Evolutionary conservation across 2,888 invertebrate genomes (phyloP), one percentile per base, ranked within the genome.

Genomic region (Drosophila phalerata): DNA sequence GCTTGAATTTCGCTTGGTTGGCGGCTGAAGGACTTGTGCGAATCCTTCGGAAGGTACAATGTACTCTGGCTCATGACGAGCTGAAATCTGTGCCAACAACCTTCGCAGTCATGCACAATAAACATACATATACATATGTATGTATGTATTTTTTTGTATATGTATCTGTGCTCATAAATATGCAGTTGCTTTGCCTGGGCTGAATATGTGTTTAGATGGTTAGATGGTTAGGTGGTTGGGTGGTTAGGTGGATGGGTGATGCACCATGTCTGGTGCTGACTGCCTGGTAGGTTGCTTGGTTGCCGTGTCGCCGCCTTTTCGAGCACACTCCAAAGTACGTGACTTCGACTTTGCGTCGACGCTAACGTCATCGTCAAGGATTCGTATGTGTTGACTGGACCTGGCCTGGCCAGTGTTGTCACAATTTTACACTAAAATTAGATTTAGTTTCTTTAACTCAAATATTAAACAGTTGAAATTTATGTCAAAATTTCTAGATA

Each of bases 311-410:
- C 75, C 74, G 65, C 66, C 77, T 55, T 52, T 75, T 81, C 48
- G 57, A 73, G 81, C 77, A 79, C 77, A 71, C 70, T 86, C 61
- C 61, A 85, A 52, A 70, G 82, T 81, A 81, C 82, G 79, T 84
- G 87, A 84, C 85, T 83, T 72, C 68, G 72, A 60, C 74, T 70
- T 48, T 58, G 47, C 63, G 58, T 60, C 48, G 64, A 9, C 64
- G 69, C 25, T 47, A n/a, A 13, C 67, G 56, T 68, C 73, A 30
- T 34, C 75, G 72, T 72, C 73, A 76, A 77, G 76, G 79, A 70
- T 70, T 68, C 69, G 55, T 47, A 55, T 70, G 70, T 69, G 79
- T 57, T 77, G 57, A 57, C 63, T 66, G 53, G 28, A 38, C 38
- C 13, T 10, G 56, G 56, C 13, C 37, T 34, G 38, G 38, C 37